phyloP scores from a whole-genome alignment of 2,797 vertebrate species.

The Pygocentrus nattereri region DNA sequence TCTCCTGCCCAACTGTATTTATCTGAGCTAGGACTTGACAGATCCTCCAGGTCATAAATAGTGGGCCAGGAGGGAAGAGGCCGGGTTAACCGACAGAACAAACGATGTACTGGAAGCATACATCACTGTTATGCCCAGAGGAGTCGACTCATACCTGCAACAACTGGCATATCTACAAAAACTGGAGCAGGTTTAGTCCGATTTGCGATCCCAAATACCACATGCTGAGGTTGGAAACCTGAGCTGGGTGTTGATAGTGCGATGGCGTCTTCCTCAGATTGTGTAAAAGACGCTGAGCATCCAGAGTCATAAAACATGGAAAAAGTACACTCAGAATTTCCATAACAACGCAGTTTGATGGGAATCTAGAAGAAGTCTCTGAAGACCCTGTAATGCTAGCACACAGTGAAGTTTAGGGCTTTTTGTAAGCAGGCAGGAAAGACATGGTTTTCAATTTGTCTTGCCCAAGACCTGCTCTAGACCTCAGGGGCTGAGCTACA shows the following conservation, averaged over 20 bases:
- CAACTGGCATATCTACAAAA: not conserved
- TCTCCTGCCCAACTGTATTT: conserved; percentile 5
- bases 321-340: not conserved
- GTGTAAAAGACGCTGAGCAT: conserved; percentile 5
- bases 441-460: no score
- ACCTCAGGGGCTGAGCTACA: no score
- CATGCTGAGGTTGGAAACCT: conserved; percentile 2
- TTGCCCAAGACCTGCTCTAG: no score
- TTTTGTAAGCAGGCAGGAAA: conserved; percentile 6
- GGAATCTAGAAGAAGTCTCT: not conserved
- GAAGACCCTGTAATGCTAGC: not conserved
- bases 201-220: not conserved
- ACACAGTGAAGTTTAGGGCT: not conserved
- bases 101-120: conserved; percentile 22
- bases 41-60: not conserved
- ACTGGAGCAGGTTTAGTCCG: not conserved
- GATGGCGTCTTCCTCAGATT: not conserved
- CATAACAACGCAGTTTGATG: not conserved
- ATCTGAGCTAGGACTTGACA: conserved; percentile 17
- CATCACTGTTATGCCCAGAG: not conserved
- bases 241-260: not conserved
- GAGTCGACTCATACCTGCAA: not conserved
- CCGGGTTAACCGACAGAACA: not conserved
- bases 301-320: not conserved
- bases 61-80: not conserved